A percentile compares a stretch with the other conserved stretches of the same genome.
Conservation (phyloP, 2,888 invertebrate species). For the Deilephila porcellus region DNA sequence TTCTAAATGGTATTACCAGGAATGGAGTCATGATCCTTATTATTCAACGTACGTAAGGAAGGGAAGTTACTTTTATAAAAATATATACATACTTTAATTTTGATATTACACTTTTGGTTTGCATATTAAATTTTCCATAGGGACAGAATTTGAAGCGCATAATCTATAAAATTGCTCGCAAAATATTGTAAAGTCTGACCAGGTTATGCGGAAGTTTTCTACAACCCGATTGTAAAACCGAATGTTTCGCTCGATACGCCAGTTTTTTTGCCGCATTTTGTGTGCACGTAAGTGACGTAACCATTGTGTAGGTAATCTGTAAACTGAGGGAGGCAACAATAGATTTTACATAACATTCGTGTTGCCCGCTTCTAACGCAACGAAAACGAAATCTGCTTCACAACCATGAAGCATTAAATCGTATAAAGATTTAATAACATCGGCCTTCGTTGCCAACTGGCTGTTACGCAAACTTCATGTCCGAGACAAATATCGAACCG, state of each 20-base stretch:
- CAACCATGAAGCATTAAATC: constrained; percentile 63
- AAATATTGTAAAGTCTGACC: not conserved
- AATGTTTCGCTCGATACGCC: constrained; percentile 12
- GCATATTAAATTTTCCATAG: no score
- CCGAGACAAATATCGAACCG: constrained; percentile 32
- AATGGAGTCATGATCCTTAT: not conserved
- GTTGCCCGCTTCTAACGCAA: constrained; percentile 55
- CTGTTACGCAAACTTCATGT: constrained; percentile 49
- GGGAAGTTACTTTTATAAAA: not conserved
- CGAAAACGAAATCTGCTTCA: constrained; percentile 63
- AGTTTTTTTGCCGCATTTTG: constrained; percentile 35
- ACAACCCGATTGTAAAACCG: not conserved
- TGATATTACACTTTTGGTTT: no score
- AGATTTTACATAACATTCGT: constrained; percentile 65
- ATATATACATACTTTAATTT: not conserved
- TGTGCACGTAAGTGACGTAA: constrained; percentile 47
- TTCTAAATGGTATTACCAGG: not conserved
- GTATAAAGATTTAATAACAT: constrained; percentile 58
- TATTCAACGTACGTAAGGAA: not conserved
- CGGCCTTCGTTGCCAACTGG: constrained; percentile 43
- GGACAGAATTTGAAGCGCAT: not conserved
- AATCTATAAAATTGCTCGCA: not conserved
- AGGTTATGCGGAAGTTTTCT: constrained; percentile 1
- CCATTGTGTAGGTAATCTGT: constrained; percentile 43
- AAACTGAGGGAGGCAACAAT: constrained; percentile 56